Conservation (phyloP, 2,797 vertebrate species). For the Florisuga fusca region DNA sequence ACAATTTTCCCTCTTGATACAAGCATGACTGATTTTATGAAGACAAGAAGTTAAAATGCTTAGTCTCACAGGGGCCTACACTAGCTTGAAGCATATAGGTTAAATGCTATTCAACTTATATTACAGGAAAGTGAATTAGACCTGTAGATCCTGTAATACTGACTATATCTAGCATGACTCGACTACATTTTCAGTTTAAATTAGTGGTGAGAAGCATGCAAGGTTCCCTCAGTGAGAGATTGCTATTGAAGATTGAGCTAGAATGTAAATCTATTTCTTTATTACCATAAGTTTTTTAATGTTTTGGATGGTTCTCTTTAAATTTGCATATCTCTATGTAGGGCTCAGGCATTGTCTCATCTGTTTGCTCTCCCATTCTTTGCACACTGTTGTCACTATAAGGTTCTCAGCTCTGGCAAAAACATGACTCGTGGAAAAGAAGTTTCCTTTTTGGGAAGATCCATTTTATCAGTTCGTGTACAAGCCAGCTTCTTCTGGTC, state of each 20-base stretch:
- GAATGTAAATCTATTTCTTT: background rate
- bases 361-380: background rate
- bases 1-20: background rate
- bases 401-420: background rate
- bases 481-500: background rate
- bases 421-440: constrained; percentile 23
- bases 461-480: background rate
- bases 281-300: background rate
- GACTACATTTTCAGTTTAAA: background rate
- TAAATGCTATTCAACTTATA: background rate
- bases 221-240: background rate
- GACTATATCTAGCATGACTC: background rate
- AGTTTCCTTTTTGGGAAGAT: constrained; percentile 12
- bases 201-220: background rate
- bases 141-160: background rate
- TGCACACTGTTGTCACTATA: background rate
- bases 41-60: background rate
- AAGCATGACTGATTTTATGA: background rate
- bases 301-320: background rate
- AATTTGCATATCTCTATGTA: background rate
- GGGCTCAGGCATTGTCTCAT: background rate
- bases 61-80: background rate
- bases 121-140: background rate
- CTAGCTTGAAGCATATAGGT: background rate
- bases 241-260: background rate